Conservation (phyloP, 2,797 vertebrate genomes). For the Hozukius guyotensis region DNA sequence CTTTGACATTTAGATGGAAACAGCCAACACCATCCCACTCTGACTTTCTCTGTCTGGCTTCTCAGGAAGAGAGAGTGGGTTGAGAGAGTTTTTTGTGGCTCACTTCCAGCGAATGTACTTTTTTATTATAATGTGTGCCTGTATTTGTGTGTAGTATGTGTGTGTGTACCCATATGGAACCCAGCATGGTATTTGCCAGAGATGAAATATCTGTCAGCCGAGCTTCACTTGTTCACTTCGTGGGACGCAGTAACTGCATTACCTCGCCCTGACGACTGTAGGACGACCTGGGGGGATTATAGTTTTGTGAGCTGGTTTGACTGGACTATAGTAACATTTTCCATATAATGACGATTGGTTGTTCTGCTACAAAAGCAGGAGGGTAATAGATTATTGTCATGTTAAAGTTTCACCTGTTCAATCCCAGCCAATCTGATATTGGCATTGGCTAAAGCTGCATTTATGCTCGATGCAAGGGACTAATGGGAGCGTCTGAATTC, state of each 20-base stretch:
- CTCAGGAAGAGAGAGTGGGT: slow-evolving; percentile 29
- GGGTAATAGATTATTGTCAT: neutral
- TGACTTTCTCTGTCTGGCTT: slow-evolving; percentile 27
- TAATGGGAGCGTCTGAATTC: neutral
- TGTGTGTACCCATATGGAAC: slow-evolving; percentile 8
- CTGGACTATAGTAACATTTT: neutral
- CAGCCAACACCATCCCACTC: slow-evolving; percentile 31
- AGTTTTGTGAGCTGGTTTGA: neutral
- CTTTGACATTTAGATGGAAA: slow-evolving; percentile 64
- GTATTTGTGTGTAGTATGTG: slow-evolving; percentile 3
- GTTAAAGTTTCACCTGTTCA: neutral
- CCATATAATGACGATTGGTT: neutral
- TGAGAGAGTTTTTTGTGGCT: slow-evolving; percentile 24
- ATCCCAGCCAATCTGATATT: neutral
- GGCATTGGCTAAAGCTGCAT: neutral
- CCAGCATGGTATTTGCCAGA: slow-evolving; percentile 15
- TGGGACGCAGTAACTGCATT: neutral
- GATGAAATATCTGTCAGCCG: slow-evolving; percentile 6
- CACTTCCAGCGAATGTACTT: slow-evolving; percentile 26
- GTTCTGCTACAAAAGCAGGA: neutral
- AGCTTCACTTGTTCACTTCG: slow-evolving; percentile 19
- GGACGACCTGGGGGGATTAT: neutral
- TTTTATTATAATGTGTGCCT: slow-evolving; percentile 8
- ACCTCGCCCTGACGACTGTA: neutral
- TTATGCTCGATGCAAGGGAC: neutral